Evolutionary conservation across 1,140 invertebrate species (phyloP).

Genomic region (Nomia melanderi): DNA sequence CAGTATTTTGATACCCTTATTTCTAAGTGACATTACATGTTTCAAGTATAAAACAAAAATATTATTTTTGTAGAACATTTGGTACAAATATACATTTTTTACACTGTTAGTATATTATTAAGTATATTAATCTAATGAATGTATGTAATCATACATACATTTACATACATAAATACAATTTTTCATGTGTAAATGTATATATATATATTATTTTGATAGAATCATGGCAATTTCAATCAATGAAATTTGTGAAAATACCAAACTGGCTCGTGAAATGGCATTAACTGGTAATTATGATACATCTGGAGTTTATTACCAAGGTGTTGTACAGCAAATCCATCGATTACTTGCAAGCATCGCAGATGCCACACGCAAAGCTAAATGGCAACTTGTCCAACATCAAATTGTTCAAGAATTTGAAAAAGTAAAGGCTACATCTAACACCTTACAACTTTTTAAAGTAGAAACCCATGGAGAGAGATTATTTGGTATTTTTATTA

Average conservation of each 20-base stretch:
- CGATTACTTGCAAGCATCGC: constrained; percentile 90
- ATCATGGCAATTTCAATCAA: constrained; percentile 90
- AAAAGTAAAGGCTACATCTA: constrained; percentile 91
- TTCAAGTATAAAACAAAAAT: background rate
- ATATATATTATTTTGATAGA: constrained; percentile 3
- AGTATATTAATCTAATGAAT: background rate
- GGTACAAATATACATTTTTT: background rate
- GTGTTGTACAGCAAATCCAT: constrained; percentile 94
- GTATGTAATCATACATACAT: background rate
- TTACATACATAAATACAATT: too few relatives aligned
- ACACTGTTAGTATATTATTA: background rate
- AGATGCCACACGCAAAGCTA: constrained; percentile 89
- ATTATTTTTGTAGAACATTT: background rate
- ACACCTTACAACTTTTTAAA: constrained; percentile 85
- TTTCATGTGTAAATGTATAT: background rate
- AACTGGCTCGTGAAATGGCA: constrained; percentile 96
- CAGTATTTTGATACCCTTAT: background rate
- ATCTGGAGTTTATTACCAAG: constrained; percentile 96
- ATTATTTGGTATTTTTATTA: constrained; percentile 71
- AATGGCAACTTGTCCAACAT: constrained; percentile 96
- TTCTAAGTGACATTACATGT: background rate
- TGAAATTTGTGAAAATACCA: constrained; percentile 95
- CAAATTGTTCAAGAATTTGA: constrained; percentile 95
- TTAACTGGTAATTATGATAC: constrained; percentile 97
- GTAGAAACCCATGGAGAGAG: constrained; percentile 82